Evolutionary conservation across 2,888 invertebrate genomes (phyloP).

Genomic region (Nipponacmea schrenckii): DNA sequence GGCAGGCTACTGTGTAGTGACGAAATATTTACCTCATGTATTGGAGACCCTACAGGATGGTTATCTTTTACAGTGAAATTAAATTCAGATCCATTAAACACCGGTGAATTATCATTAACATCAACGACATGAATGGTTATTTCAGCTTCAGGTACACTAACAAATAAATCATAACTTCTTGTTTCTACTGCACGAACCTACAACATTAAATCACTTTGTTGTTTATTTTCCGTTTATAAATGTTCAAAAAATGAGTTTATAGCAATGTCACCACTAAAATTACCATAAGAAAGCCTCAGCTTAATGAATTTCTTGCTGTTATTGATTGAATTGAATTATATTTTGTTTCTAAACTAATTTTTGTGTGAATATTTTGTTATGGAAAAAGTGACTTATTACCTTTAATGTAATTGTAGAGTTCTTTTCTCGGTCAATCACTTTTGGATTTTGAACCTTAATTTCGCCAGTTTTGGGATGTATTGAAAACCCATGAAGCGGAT

Average conservation of each 20-base stretch:
- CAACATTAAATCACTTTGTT: background rate
- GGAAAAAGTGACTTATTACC: slow-evolving; percentile 11
- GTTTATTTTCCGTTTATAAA: no score
- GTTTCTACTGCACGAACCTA: slow-evolving; percentile 36
- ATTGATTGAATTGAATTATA: no score
- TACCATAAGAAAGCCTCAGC: background rate
- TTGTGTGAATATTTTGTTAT: no score
- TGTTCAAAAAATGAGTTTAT: no score
- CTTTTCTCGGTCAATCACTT: slow-evolving; percentile 28
- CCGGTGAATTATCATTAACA: slow-evolving; percentile 93
- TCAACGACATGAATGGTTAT: slow-evolving; percentile 73
- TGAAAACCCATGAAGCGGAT: slow-evolving; percentile 25
- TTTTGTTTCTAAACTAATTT: no score
- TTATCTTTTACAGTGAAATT: slow-evolving; percentile 32
- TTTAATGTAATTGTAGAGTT: slow-evolving; percentile 22
- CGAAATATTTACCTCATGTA: slow-evolving; percentile 26
- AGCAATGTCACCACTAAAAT: no score
- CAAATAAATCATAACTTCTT: slow-evolving; percentile 17
- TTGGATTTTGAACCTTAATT: slow-evolving; percentile 27
- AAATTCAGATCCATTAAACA: slow-evolving; percentile 74
- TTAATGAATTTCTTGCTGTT: no score
- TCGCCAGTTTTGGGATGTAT: slow-evolving; percentile 26
- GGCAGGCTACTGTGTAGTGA: no score
- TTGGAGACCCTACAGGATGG: slow-evolving; percentile 20
- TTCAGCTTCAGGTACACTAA: slow-evolving; percentile 23